Evolutionary conservation across 1,140 invertebrate species (phyloP).

Genomic region (Lutraria rhynchaena): DNA sequence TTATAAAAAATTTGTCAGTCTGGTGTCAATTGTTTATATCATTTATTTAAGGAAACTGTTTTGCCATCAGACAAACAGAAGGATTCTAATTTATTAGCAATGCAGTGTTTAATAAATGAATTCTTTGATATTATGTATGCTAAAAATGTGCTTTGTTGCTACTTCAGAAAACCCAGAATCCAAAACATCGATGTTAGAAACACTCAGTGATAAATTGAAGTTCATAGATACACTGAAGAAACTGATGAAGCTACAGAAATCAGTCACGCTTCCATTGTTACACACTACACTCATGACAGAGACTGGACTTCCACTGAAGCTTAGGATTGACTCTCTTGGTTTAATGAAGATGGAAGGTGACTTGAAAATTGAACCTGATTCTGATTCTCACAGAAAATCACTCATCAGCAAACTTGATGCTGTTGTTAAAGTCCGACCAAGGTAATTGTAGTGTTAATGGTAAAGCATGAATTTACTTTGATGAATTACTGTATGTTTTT

Average conservation of each 20-base stretch:
- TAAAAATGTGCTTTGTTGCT: background rate
- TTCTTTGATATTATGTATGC: background rate
- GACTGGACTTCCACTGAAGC: constrained; percentile 33
- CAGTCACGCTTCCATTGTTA: background rate
- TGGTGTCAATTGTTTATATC: no score
- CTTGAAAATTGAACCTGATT: background rate
- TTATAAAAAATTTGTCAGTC: no score
- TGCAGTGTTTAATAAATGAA: background rate
- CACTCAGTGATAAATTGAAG: constrained; percentile 6
- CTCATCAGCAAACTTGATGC: constrained; percentile 17
- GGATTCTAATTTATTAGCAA: background rate
- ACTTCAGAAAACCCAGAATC: no score
- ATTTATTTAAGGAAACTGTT: no score
- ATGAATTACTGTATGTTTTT: no score
- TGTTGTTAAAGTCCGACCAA: constrained; percentile 16
- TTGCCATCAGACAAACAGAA: no score
- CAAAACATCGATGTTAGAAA: background rate
- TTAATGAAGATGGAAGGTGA: constrained; percentile 21
- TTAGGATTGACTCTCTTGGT: background rate
- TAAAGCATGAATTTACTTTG: no score
- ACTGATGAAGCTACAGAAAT: constrained; percentile 16
- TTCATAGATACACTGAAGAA: constrained; percentile 9
- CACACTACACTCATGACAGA: constrained; percentile 16
- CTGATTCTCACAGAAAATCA: background rate
- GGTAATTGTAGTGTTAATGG: constrained; percentile 15